phyloP scores from a whole-genome alignment of 2,797 vertebrate genomes.

The Cuniculus paca region DNA sequence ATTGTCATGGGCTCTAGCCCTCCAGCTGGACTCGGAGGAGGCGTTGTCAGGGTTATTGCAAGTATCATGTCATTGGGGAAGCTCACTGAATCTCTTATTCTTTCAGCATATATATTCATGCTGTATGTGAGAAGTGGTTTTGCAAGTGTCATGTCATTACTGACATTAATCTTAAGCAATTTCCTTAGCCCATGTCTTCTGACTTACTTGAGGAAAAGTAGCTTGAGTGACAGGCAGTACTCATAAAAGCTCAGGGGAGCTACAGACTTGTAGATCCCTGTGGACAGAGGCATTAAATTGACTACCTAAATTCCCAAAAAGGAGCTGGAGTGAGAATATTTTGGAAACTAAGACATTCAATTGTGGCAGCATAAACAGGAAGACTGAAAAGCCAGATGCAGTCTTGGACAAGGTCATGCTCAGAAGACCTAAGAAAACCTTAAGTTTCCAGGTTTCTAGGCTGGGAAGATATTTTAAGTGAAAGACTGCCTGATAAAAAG shows the following conservation, averaged over 20 bases:
- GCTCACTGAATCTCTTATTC: accelerated
- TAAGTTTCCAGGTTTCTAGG: background rate
- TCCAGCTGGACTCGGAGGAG: too few species aligned
- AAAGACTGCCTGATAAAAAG: background rate
- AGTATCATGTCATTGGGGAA: too few species aligned
- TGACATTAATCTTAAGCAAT: background rate
- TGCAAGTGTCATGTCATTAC: background rate
- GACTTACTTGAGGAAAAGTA: background rate
- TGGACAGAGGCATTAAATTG: background rate
- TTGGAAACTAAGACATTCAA: background rate
- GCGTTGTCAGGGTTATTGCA: too few species aligned
- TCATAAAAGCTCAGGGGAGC: background rate
- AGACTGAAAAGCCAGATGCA: background rate
- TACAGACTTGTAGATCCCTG: background rate
- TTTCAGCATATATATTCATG: background rate
- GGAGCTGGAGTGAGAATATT: background rate
- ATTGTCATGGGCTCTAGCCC: too few species aligned
- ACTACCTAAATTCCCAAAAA: background rate
- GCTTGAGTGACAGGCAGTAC: background rate
- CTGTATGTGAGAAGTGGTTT: background rate
- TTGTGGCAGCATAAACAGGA: background rate
- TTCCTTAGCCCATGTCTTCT: background rate
- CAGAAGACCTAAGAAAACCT: background rate
- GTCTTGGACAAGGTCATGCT: background rate
- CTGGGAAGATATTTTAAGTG: background rate